Evolutionary conservation across 2,888 invertebrate genomes (phyloP), one percentile per base, ranked within the genome.

Genomic region (Timandra comae): DNA sequence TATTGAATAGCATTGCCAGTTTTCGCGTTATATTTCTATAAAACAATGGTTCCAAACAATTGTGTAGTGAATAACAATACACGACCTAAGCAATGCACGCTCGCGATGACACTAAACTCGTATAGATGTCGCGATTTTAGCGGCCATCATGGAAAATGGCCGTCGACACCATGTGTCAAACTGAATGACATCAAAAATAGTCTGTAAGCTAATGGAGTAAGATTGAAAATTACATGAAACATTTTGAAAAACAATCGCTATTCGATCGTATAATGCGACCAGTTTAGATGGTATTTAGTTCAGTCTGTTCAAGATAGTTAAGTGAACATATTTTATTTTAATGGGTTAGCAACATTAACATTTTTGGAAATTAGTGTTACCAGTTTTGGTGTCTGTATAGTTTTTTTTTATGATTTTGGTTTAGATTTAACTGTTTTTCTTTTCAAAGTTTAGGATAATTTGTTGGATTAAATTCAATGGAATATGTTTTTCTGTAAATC

Each of bases 71-170:
- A 46, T 39, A 35, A 41, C 43, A 42, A 50, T 46, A 49, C 46
- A 63, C 73, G 62, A 67, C 74, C 61, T 55, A 39, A 63, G 45
- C 62, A 50, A 54, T 44, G 60, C 69, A 66, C 66, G 78, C 61
- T 70, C 70, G 69, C 74, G 72, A 69, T 81, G 78, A 79, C 78
- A 81, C 82, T 82, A 76, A 80, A 78, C 56, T 70, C 50, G 43
- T 63, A 73, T 75, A 81, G 80, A 81, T 82, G 82, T 78, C 81
- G 80, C 74, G 59, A 48, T 67, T n/a, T n/a, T n/a, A 61, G 68
- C 77, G 52, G 76, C 78, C 79, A 79, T 80, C 52, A 69, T 76
- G 62, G 74, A 79, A 82, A 79, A 82, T 82, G 82, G 84, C 81
- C 67, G 65, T 58, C 64, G 56, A 64, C 57, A 56, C 48, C 48